These are phyloP conservation scores for Ophiothrix spiculata DNA, from an alignment of 35 echinoderm and acorn worm genomes.

Conservation along the genomic window DNA sequence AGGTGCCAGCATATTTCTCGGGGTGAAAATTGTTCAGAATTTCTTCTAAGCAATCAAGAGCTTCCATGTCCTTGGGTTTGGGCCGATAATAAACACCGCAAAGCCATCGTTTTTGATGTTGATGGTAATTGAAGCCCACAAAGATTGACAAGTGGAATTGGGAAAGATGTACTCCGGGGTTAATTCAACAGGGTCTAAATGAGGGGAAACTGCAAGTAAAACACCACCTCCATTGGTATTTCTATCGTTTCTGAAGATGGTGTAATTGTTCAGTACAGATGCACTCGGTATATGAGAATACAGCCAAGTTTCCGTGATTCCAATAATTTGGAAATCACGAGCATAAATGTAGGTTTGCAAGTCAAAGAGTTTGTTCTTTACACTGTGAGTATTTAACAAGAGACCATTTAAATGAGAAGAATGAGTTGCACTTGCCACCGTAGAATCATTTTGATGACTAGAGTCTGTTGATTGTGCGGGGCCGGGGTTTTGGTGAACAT, in stretches of 20 bases:
- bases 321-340: not conserved
- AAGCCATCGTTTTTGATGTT: too few relatives aligned
- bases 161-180: not conserved
- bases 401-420: not conserved
- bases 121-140: not conserved
- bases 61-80: slow-evolving; percentile 4
- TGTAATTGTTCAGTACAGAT: not conserved
- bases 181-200: not conserved
- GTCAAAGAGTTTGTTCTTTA: not conserved
- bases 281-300: not conserved
- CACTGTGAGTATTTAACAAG: not conserved
- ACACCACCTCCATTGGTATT: not conserved
- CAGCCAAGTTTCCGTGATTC: not conserved
- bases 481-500: not conserved
- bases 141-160: not conserved
- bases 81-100: not conserved
- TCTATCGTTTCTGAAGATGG: not conserved
- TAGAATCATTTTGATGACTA: not conserved
- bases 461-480: not conserved
- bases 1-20: not conserved
- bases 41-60: not conserved
- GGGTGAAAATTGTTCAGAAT: not conserved
- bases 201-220: not conserved
- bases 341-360: not conserved
- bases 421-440: not conserved